Evolutionary conservation across 2,113 vertebrate genomes (phyloP).

Genomic region (Siniperca knerii): DNA sequence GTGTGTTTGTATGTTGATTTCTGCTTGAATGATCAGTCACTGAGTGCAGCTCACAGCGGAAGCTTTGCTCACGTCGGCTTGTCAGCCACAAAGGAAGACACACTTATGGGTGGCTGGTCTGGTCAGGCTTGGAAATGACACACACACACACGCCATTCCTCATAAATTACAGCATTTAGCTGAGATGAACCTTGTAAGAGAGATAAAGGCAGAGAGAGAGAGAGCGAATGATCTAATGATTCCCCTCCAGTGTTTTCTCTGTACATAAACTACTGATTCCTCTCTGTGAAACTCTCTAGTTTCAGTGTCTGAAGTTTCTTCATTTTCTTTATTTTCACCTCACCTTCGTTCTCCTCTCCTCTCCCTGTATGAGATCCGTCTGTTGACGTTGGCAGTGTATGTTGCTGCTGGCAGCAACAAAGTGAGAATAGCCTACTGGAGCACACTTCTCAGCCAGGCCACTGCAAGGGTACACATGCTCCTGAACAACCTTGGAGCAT

Average conservation of each 20-base stretch:
- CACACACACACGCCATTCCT: constrained; percentile 35
- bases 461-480: constrained; percentile 52
- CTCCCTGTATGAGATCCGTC: constrained; percentile 32
- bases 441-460: constrained; percentile 64
- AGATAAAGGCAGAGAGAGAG: constrained; percentile 30
- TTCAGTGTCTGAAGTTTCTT: not conserved
- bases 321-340: not conserved
- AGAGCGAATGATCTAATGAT: constrained; percentile 28
- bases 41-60: constrained; percentile 67
- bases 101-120: constrained; percentile 77
- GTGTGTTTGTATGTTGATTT: constrained; percentile 65
- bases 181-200: constrained; percentile 41
- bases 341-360: constrained; percentile 43
- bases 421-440: constrained; percentile 62
- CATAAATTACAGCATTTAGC: constrained; percentile 44
- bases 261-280: not conserved
- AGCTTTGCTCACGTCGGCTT: constrained; percentile 64
- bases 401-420: constrained; percentile 60
- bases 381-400: constrained; percentile 64
- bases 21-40: constrained; percentile 66
- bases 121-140: constrained; percentile 56
- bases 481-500: constrained; percentile 33
- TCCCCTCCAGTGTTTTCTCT: constrained; percentile 13
- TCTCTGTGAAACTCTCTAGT: not conserved
- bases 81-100: constrained; percentile 73